Conservation (phyloP, 2,888 invertebrate genomes). For the Drosophila anomalata region DNA sequence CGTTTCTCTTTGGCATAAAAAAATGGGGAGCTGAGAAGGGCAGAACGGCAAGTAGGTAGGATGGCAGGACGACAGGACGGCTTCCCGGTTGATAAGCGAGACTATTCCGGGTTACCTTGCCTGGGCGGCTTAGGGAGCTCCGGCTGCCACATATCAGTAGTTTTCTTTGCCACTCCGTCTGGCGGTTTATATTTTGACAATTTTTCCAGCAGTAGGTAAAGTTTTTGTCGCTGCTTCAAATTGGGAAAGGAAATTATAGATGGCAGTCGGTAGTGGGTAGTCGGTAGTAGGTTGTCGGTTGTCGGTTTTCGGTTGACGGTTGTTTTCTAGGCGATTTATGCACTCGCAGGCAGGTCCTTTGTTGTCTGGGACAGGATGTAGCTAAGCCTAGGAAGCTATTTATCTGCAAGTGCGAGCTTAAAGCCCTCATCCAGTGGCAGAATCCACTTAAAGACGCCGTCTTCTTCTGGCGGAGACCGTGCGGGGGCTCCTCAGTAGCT, state of each 20-base stretch:
- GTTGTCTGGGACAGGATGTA: conserved; percentile 57
- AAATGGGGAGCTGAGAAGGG: conserved; percentile 3
- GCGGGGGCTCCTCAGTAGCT: not conserved
- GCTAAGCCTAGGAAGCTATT: conserved; percentile 58
- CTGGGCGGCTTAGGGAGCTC: conserved; percentile 20
- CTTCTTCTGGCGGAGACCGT: not conserved
- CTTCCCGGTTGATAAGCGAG: conserved; percentile 63
- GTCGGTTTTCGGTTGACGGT: conserved; percentile 51
- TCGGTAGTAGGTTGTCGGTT: conserved; percentile 49
- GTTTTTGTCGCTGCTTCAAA: conserved; percentile 52
- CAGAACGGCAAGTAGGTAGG: not conserved
- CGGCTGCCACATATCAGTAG: not conserved
- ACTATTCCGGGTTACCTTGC: conserved; percentile 50
- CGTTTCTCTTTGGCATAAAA: conserved; percentile 50
- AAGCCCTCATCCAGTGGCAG: conserved; percentile 21
- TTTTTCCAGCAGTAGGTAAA: conserved; percentile 47
- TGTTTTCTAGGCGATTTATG: conserved; percentile 75
- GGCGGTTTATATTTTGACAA: conserved; percentile 76
- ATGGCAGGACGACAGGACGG: conserved; percentile 9
- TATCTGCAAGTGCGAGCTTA: conserved; percentile 37
- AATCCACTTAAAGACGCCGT: conserved; percentile 7
- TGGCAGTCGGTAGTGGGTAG: conserved; percentile 64
- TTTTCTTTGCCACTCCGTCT: conserved; percentile 4
- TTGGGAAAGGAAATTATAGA: conserved; percentile 82
- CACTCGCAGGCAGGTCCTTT: conserved; percentile 57